A percentile compares a stretch with the other conserved stretches of the same genome.
phyloP scores from a whole-genome alignment of 2,888 invertebrate species.

The Lobophora halterata region DNA sequence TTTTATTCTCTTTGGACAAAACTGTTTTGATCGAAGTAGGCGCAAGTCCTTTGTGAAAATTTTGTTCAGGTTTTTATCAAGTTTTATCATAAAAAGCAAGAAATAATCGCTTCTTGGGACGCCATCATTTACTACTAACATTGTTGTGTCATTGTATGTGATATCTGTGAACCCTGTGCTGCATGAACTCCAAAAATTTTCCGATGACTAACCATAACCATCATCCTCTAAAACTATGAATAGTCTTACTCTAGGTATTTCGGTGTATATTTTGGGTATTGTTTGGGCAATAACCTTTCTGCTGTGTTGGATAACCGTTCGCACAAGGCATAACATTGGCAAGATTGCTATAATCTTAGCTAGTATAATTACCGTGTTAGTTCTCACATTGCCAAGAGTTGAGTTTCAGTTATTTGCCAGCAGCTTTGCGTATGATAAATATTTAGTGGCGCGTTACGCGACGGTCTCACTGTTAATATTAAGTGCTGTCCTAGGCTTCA shows the following conservation, averaged over 20 bases:
- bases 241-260: conserved; percentile 80
- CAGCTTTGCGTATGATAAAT: conserved; percentile 75
- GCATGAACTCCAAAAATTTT: conserved; percentile 35
- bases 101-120: conserved; percentile 41
- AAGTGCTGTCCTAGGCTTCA: conserved; percentile 47
- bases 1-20: no score
- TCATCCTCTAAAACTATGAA: conserved; percentile 51
- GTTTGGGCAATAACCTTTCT: conserved; percentile 83
- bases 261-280: conserved; percentile 83
- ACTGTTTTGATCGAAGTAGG: conserved; percentile 15
- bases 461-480: conserved; percentile 51
- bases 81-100: conserved; percentile 32
- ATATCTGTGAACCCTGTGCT: conserved; percentile 41
- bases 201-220: conserved; percentile 34
- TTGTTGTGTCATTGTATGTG: conserved; percentile 41
- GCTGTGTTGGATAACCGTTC: conserved; percentile 83
- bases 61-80: conserved; percentile 39
- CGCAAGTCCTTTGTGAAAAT: conserved; percentile 28
- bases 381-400: conserved; percentile 82
- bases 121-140: conserved; percentile 32
- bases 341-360: conserved; percentile 80
- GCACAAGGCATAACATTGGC: conserved; percentile 84
- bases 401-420: conserved; percentile 48
- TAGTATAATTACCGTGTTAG: conserved; percentile 77
- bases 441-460: conserved; percentile 54